phyloP scores from a whole-genome alignment of 2,888 invertebrate species.

The Orchesellides sinensis region DNA sequence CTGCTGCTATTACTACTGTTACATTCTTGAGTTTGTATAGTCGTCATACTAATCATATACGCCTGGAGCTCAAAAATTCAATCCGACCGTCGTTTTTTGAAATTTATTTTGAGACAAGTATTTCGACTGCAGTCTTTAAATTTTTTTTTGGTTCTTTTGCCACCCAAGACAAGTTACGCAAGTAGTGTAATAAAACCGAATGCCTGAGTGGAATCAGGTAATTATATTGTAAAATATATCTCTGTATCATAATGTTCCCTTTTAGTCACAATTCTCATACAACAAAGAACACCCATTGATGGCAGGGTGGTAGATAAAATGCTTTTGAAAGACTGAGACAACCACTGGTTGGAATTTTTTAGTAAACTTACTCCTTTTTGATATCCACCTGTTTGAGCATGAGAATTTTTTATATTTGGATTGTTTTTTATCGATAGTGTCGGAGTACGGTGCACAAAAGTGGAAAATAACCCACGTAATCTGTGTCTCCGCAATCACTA shows the following conservation, averaged over 20 bases:
- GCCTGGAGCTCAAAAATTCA: not conserved
- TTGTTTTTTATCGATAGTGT: not conserved
- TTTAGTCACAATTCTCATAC: not conserved
- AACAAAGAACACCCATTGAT: not conserved
- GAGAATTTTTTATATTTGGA: not conserved
- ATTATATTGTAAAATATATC: no score
- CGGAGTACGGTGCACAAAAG: constrained; percentile 14
- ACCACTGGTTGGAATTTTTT: not conserved
- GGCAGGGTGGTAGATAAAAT: constrained; percentile 9
- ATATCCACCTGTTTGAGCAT: constrained; percentile 11
- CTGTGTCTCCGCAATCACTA: constrained; percentile 17
- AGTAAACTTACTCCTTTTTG: not conserved
- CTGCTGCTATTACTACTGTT: not conserved
- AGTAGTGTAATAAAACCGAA: no score
- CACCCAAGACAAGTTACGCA: no score
- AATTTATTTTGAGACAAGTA: no score
- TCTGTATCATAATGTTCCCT: not conserved
- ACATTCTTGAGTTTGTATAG: not conserved
- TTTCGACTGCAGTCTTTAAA: no score
- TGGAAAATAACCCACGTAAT: constrained; percentile 27
- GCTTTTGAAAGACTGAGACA: constrained; percentile 9
- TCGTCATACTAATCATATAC: not conserved
- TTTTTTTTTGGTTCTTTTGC: no score
- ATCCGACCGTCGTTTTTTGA: no score
- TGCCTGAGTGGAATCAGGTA: no score